phyloP scores from a whole-genome alignment of 1,140 invertebrate genomes.

The Drosophila pseudoobscura region DNA sequence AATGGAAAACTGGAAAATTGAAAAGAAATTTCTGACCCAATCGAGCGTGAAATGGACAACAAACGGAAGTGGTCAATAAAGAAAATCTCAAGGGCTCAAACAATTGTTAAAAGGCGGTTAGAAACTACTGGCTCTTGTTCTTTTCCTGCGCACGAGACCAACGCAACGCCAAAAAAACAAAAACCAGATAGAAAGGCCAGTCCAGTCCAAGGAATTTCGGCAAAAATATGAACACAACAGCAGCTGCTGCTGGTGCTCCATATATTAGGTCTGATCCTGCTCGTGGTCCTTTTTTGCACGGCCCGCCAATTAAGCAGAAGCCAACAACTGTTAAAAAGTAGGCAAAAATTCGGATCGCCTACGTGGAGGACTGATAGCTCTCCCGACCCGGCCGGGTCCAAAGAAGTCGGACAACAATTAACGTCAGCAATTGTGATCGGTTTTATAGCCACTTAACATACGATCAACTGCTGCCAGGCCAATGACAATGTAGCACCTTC shows the following conservation, averaged over 20 bases:
- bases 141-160: slow-evolving; percentile 60
- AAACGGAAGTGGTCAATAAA: slow-evolving; percentile 71
- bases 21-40: slow-evolving; percentile 33
- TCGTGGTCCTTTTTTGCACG: slow-evolving; percentile 37
- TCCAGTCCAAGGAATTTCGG: slow-evolving; percentile 17
- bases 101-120: slow-evolving; percentile 40
- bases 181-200: background rate
- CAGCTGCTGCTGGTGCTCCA: slow-evolving; percentile 32
- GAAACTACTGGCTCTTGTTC: slow-evolving; percentile 14
- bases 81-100: slow-evolving; percentile 56
- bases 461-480: slow-evolving; percentile 72
- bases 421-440: slow-evolving; percentile 58
- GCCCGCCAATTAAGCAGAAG: slow-evolving; percentile 74
- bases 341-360: slow-evolving; percentile 36
- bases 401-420: slow-evolving; percentile 55
- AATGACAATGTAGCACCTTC: slow-evolving; percentile 44
- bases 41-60: slow-evolving; percentile 66
- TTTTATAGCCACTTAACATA: slow-evolving; percentile 81
- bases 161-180: slow-evolving; percentile 53
- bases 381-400: no score
- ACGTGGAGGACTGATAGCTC: background rate
- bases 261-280: slow-evolving; percentile 7
- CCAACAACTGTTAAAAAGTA: slow-evolving; percentile 53
- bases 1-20: no score
- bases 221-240: slow-evolving; percentile 38